Evolutionary conservation across 2,797 vertebrate species (phyloP).

Genomic region (Sebastes elongatus): DNA sequence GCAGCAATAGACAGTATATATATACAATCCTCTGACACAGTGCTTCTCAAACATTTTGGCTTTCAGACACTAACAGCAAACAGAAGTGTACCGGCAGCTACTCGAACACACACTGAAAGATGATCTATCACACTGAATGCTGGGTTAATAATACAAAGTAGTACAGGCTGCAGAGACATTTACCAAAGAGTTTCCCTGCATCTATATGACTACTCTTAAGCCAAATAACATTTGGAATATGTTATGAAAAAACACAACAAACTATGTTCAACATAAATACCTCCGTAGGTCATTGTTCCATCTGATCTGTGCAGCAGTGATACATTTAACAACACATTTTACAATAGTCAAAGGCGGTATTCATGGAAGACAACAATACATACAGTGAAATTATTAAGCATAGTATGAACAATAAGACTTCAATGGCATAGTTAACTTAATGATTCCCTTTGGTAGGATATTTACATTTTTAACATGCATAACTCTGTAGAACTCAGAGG

Average conservation of each 20-base stretch:
- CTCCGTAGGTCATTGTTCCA: background rate
- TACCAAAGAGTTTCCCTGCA: background rate
- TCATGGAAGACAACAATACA: conserved; percentile 47
- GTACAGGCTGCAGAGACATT: conserved; percentile 9
- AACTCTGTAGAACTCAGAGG: conserved; percentile 15
- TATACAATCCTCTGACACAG: conserved; percentile 50
- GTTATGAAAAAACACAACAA: conserved; percentile 15
- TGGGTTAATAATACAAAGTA: conserved; percentile 25
- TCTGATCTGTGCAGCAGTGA: conserved; percentile 6
- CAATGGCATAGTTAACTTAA: conserved; percentile 23
- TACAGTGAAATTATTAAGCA: conserved; percentile 23
- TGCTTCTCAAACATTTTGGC: conserved; percentile 41
- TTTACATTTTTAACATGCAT: conserved; percentile 60
- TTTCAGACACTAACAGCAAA: conserved; percentile 49
- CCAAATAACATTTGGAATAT: conserved; percentile 26
- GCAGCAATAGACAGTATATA: conserved; percentile 44
- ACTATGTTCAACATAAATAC: conserved; percentile 11
- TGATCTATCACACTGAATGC: conserved; percentile 20
- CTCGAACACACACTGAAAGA: conserved; percentile 21
- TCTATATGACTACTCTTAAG: conserved; percentile 7
- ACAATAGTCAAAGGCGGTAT: conserved; percentile 38
- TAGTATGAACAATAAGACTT: conserved; percentile 47
- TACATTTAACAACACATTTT: conserved; percentile 23
- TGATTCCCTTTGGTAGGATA: conserved; percentile 55
- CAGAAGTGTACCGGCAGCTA: conserved; percentile 18